phyloP scores from a whole-genome alignment of 2,797 vertebrate species.

The Enteromius paludinosus region DNA sequence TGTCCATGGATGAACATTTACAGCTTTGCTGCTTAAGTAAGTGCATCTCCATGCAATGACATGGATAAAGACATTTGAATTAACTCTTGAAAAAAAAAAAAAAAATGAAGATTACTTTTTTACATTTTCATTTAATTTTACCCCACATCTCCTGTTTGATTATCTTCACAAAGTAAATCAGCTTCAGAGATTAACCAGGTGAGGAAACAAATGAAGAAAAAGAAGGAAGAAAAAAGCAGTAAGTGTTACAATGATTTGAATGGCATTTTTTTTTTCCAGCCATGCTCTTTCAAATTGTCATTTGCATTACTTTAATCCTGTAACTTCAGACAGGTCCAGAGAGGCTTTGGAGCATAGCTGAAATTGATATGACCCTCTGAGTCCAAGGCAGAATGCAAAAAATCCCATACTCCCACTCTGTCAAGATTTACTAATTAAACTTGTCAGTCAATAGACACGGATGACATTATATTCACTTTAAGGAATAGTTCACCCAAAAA shows the following conservation, averaged over 20 bases:
- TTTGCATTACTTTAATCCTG: constrained; percentile 69
- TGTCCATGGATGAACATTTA: constrained; percentile 38
- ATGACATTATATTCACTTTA: constrained; percentile 22
- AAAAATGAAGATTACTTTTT: constrained; percentile 9
- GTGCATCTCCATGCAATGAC: neutral
- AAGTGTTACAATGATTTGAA: constrained; percentile 4
- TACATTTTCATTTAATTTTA: constrained; percentile 10
- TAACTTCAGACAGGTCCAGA: constrained; percentile 65
- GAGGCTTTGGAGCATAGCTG: constrained; percentile 67
- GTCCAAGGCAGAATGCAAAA: constrained; percentile 65
- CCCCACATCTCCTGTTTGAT: neutral
- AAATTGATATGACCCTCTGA: constrained; percentile 76
- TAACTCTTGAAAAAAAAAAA: constrained; percentile 8
- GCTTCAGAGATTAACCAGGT: constrained; percentile 45
- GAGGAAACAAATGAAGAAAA: constrained; percentile 35
- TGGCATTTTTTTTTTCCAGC: constrained; percentile 3
- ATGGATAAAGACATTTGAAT: constrained; percentile 25
- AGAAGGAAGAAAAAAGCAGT: neutral
- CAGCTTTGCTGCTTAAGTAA: constrained; percentile 14
- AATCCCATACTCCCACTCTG: constrained; percentile 59
- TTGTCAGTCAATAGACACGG: constrained; percentile 53
- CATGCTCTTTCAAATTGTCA: constrained; percentile 61
- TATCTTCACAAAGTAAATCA: constrained; percentile 8
- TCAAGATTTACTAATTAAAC: constrained; percentile 63
- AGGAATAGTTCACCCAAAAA: neutral